These are phyloP conservation scores for Hippocampus guttulatus DNA, from an alignment of 2,113 vertebrate genomes.

Conservation along the genomic window DNA sequence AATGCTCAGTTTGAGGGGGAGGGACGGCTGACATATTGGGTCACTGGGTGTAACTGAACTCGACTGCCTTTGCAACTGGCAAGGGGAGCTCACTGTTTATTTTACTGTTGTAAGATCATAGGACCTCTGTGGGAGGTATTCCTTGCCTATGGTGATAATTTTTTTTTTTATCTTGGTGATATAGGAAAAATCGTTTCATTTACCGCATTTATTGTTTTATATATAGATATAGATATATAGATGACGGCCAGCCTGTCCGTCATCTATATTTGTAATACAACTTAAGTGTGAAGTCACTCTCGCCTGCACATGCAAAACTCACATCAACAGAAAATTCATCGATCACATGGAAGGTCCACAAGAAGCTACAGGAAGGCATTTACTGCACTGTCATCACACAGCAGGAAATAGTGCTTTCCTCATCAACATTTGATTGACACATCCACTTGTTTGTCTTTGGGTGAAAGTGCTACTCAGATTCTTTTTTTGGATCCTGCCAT, in stretches of 20 bases:
- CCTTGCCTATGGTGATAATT: conserved; percentile 6
- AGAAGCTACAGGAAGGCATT: conserved; percentile 22
- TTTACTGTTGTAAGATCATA: conserved; percentile 24
- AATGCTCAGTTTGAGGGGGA: conserved; percentile 26
- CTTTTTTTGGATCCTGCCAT: neutral
- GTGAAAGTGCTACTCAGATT: neutral
- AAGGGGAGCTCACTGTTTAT: conserved; percentile 44
- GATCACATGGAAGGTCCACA: conserved; percentile 32
- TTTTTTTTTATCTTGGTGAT: neutral
- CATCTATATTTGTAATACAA: conserved; percentile 22
- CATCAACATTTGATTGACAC: conserved; percentile 15
- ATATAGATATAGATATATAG: too few relatives aligned
- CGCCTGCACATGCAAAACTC: conserved; percentile 32
- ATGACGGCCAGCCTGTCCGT: neutral
- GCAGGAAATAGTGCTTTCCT: conserved; percentile 34
- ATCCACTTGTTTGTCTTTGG: neutral
- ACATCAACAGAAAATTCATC: conserved; percentile 26
- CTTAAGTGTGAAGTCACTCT: conserved; percentile 17
- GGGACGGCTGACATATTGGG: neutral
- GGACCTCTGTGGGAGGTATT: conserved; percentile 8
- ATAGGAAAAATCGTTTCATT: neutral
- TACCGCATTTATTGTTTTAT: too few relatives aligned
- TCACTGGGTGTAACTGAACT: conserved; percentile 13
- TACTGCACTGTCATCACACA: conserved; percentile 44
- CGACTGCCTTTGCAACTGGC: conserved; percentile 11